Evolutionary conservation across 2,888 invertebrate species (phyloP).

Genomic region (Penaeus monodon): DNA sequence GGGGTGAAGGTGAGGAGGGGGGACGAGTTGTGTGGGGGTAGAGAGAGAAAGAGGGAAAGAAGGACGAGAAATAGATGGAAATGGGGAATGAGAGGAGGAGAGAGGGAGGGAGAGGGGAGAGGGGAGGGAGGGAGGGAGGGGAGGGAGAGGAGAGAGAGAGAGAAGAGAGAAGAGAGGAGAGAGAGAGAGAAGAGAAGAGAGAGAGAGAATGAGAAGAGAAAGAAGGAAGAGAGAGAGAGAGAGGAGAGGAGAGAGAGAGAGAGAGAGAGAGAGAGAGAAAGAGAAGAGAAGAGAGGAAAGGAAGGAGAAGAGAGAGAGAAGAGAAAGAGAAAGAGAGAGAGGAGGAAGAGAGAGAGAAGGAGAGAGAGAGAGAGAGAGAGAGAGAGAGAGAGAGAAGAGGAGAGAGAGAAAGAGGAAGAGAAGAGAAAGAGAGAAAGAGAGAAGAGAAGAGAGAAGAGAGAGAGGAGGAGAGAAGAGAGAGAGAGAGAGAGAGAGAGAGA

Average conservation of each 20-base stretch:
- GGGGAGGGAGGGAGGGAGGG: no score
- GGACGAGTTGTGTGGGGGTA: no score
- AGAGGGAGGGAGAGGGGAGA: not conserved
- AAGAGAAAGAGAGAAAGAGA: no score
- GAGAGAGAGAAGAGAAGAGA: not conserved
- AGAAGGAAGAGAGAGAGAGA: not conserved
- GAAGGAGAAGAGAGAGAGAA: not conserved
- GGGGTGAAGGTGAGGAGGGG: no score
- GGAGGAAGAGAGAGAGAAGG: no score
- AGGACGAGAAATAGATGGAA: no score
- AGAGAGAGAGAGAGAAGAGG: no score
- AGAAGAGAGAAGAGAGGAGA: not conserved
- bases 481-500: slow-evolving; percentile 7
- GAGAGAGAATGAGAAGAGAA: not conserved
- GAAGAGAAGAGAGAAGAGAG: no score
- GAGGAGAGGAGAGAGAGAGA: not conserved
- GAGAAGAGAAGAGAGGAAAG: slow-evolving; percentile 8
- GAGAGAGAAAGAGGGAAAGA: no score
- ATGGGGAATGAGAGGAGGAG: no score
- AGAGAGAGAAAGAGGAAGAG: no score
- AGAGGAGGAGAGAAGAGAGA: not conserved
- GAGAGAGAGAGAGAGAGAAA: not conserved
- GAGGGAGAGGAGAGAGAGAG: not conserved
- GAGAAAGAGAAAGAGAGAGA: not conserved
- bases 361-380: no score